These are phyloP conservation scores for Dicerorhinus sumatrensis DNA, from an alignment of 2,113 vertebrate species.

Conservation along the genomic window DNA sequence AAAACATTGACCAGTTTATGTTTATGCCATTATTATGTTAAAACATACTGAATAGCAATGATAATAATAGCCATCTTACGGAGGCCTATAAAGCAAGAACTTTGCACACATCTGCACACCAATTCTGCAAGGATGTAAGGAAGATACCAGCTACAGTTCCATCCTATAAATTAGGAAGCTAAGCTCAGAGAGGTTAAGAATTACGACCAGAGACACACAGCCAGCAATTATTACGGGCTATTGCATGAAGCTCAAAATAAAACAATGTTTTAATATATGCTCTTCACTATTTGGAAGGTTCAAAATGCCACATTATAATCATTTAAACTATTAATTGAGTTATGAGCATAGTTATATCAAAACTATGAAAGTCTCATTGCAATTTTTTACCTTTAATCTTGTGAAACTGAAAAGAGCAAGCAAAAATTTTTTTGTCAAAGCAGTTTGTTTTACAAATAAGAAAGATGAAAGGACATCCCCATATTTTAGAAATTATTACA, in stretches of 20 bases:
- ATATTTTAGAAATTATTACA: not conserved
- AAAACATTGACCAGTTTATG: not conserved
- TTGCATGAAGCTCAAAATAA: not conserved
- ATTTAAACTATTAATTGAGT: not conserved
- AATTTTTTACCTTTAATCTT: not conserved
- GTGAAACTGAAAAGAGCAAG: not conserved
- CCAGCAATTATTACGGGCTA: not conserved
- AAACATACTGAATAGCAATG: not conserved
- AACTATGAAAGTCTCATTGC: not conserved
- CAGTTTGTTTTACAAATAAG: conserved; percentile 20
- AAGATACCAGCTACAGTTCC: not conserved
- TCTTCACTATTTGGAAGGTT: not conserved
- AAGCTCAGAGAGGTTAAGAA: not conserved
- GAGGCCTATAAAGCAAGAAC: not conserved
- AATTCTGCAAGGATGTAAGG: not conserved
- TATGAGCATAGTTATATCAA: not conserved
- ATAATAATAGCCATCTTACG: not conserved
- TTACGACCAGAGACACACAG: not conserved
- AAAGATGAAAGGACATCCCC: not conserved
- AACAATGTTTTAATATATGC: not conserved
- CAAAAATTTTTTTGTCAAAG: not conserved
- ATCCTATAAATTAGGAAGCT: not conserved
- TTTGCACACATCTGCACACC: too few relatives aligned
- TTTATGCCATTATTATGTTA: not conserved
- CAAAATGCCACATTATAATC: not conserved